These are phyloP conservation scores for Meteorus cinctellus DNA, from an alignment of 2,888 invertebrate species.

Conservation along the genomic window DNA sequence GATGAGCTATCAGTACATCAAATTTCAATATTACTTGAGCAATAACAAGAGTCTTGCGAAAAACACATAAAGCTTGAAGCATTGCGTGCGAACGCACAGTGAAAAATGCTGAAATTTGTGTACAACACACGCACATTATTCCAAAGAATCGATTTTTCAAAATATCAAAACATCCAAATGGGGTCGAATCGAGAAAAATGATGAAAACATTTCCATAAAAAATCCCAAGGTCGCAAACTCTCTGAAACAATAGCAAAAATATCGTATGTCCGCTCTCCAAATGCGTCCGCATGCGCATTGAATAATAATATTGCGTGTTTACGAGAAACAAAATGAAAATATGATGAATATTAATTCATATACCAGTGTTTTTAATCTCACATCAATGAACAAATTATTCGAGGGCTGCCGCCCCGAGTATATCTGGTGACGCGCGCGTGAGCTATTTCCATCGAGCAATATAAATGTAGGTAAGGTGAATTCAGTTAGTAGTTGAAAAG, in stretches of 20 bases:
- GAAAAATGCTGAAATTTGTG: too few species aligned
- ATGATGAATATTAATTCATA: background rate
- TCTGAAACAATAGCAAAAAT: background rate
- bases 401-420: background rate
- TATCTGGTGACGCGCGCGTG: background rate
- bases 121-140: too few species aligned
- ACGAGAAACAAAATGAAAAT: background rate
- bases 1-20: too few species aligned
- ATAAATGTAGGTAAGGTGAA: conserved; percentile 13
- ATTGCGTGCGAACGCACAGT: too few species aligned
- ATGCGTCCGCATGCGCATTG: background rate
- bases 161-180: too few species aligned
- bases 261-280: background rate
- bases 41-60: too few species aligned
- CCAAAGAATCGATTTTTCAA: too few species aligned
- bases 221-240: too few species aligned
- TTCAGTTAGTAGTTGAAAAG: background rate
- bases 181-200: too few species aligned
- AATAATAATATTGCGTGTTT: background rate
- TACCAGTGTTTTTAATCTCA: background rate
- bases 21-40: too few species aligned
- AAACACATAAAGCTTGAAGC: too few species aligned
- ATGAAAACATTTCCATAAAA: background rate
- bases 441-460: conserved; percentile 4
- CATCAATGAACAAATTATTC: background rate